phyloP scores from a whole-genome alignment of 2,797 vertebrate genomes.

The Crocodylus rhombifer region DNA sequence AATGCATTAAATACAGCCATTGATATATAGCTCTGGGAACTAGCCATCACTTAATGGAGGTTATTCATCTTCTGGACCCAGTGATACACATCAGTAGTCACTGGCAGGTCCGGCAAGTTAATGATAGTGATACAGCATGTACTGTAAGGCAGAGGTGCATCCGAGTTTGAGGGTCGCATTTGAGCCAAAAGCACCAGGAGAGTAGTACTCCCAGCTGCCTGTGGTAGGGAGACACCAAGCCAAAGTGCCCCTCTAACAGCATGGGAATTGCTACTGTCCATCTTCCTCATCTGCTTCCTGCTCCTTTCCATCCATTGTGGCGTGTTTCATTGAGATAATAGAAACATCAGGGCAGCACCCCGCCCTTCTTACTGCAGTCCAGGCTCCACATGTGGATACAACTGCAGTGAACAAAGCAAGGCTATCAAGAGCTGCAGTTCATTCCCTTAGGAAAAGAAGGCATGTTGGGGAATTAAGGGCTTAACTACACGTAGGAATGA shows the following conservation, averaged over 20 bases:
- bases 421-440: background rate
- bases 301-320: too few relatives aligned
- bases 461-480: background rate
- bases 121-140: fast-evolving
- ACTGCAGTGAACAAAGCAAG: background rate
- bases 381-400: background rate
- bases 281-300: background rate
- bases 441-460: background rate
- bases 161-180: background rate
- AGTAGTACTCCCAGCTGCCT: too few relatives aligned
- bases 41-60: fast-evolving
- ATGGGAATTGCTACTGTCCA: background rate
- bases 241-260: fast-evolving
- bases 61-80: constrained; percentile 23
- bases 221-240: too few relatives aligned
- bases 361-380: too few relatives aligned
- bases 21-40: background rate
- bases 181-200: background rate
- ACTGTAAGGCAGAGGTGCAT: fast-evolving
- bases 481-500: background rate
- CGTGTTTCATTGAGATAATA: too few relatives aligned
- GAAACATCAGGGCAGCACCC: background rate
- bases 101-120: fast-evolving
- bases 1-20: constrained; percentile 2
- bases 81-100: background rate